Evolutionary conservation across 2,113 vertebrate genomes (phyloP), one percentile per base, ranked within the genome.

Genomic region (Scopus umbretta): DNA sequence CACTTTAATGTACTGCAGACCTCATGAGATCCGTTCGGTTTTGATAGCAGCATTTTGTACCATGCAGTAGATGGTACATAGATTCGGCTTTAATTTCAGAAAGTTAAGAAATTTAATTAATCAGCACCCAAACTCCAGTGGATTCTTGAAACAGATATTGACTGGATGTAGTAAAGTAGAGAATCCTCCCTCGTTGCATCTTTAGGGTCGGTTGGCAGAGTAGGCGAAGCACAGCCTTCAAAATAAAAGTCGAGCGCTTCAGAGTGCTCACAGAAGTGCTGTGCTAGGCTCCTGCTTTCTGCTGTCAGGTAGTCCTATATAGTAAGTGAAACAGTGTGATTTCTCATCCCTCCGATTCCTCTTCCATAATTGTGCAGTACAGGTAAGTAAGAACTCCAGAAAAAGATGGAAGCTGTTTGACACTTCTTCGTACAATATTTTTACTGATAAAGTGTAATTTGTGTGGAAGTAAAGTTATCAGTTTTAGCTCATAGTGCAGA

Each of bases 1-100:
- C 91, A 53, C 85, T 92, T 87, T 95, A 96, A 96, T 83, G 82
- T 90, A 65, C 86, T 97, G 40, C 95, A 96, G 96, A 65, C 78
- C 67, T 97, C 95, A 98, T 91, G 95, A 95, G 89, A 97, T 97
- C 94, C 79, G 26, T 96, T 97, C 91, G 90, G 79, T 92, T 97
- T 92, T 93, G 89, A 78, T 93, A 94, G 88, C 79, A 79, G 80
- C 49, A 3, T 67, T 92, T 93, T 82, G 91, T 95, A 92, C 94
- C 87, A 42, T 55, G 89, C 7, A 1, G 81, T 92, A 91, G 71
- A 88, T 92, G 92, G 88, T 90, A 93, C 82, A 38, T 65, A 83
- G 92, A 84, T 91, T 96, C 90, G 75, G 63, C 62, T 55, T 92
- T 87, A 84, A 91, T 95, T 94, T 87, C 70, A 86, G 68, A 42